These are phyloP conservation scores for Benitochromis conjunctus DNA, from an alignment of 2,113 vertebrate species.

Conservation along the genomic window DNA sequence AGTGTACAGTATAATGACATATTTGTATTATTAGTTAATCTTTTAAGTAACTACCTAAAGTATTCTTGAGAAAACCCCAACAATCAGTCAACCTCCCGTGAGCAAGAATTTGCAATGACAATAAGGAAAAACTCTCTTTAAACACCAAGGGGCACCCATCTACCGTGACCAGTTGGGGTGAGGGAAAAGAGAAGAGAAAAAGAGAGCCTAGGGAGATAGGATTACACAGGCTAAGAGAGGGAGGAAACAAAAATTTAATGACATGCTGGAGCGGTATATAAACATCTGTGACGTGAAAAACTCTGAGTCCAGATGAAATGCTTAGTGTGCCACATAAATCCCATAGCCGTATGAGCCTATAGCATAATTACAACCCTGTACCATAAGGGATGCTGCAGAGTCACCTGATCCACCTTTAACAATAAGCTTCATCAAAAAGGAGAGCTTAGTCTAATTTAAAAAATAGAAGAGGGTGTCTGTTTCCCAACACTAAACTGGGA, in stretches of 20 bases:
- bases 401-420: not conserved
- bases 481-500: not conserved
- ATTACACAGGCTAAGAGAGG: not conserved
- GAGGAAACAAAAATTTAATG: not conserved
- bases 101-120: not conserved
- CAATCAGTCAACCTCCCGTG: not conserved
- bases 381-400: not conserved
- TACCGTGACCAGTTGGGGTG: not conserved
- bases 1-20: not conserved
- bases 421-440: not conserved
- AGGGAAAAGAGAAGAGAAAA: not conserved
- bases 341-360: not conserved
- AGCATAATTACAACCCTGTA: not conserved
- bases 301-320: not conserved
- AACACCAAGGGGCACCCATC: not conserved
- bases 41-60: not conserved
- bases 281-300: not conserved
- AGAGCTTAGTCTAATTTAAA: not conserved
- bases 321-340: not conserved
- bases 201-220: not conserved
- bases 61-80: not conserved
- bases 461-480: not conserved
- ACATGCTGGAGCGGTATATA: not conserved
- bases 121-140: not conserved
- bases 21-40: not conserved